Percentiles rank a stretch among this genome's conserved stretches.
Conservation (phyloP, 2,888 invertebrate species). For the Perithous albicinctus region DNA sequence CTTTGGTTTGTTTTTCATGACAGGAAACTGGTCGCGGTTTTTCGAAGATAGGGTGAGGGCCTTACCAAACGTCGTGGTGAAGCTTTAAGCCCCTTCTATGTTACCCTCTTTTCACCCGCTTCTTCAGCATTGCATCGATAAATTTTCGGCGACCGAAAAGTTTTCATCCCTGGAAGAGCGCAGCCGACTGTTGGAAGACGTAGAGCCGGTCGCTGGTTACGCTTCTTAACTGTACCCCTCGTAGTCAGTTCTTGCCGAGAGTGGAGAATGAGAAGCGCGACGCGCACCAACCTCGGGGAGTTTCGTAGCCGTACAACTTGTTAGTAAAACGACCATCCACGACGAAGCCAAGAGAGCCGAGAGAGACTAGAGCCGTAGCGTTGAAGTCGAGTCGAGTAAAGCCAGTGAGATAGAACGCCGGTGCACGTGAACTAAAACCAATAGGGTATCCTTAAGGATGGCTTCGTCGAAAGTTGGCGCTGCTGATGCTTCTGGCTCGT, state of each 20-base stretch:
- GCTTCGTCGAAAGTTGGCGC: constrained; percentile 58
- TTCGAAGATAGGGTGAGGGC: not conserved
- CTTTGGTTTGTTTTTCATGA: constrained; percentile 11
- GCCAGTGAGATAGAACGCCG: constrained; percentile 40
- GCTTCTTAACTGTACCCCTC: constrained; percentile 4
- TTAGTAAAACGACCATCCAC: constrained; percentile 58
- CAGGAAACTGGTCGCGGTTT: not conserved
- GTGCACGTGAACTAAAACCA: constrained; percentile 56
- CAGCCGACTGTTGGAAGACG: constrained; percentile 25
- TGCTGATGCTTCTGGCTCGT: constrained; percentile 24
- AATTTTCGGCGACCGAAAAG: constrained; percentile 64
- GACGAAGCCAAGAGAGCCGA: not conserved
- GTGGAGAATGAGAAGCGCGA: constrained; percentile 43
- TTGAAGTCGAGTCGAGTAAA: constrained; percentile 3
- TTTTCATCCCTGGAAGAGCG: constrained; percentile 53
- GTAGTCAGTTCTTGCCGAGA: constrained; percentile 21
- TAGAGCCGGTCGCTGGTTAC: constrained; percentile 22
- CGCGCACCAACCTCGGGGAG: constrained; percentile 38
- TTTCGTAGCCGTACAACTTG: constrained; percentile 61
- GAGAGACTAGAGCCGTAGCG: constrained; percentile 1
- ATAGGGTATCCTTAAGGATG: constrained; percentile 63
- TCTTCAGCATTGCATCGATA: constrained; percentile 46
- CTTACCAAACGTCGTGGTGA: not conserved
- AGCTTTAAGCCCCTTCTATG: constrained; percentile 49
- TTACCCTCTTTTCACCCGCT: constrained; percentile 33